A percentile compares a stretch with the other conserved stretches of the same genome.
These are phyloP conservation scores for Ianthella basta DNA, from an alignment of 37 sponge, comb jelly and placozoan genomes.

Conservation along the genomic window DNA sequence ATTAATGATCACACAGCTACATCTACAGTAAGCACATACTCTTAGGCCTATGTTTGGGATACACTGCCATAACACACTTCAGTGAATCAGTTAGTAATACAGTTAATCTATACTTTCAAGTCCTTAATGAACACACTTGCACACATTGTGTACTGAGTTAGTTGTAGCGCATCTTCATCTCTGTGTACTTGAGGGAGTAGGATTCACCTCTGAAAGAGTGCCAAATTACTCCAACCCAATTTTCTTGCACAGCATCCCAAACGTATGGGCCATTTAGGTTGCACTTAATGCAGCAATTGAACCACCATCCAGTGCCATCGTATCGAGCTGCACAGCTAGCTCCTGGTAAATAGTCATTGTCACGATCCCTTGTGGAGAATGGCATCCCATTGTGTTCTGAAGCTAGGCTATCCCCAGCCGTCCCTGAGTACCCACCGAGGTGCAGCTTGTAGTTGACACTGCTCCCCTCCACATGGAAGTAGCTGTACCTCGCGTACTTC, in stretches of 20 bases:
- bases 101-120: too few relatives aligned
- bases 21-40: too few relatives aligned
- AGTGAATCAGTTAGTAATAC: too few relatives aligned
- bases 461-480: slow-evolving; percentile 11
- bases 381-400: background rate
- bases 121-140: too few relatives aligned
- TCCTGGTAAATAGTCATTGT: background rate
- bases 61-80: too few relatives aligned
- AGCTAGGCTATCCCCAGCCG: background rate
- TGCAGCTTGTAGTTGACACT: background rate
- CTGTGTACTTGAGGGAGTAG: slow-evolving; percentile 21
- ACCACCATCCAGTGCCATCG: slow-evolving; percentile 21
- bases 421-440: slow-evolving; percentile 15
- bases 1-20: too few relatives aligned
- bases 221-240: slow-evolving; percentile 7
- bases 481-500: slow-evolving; percentile 16
- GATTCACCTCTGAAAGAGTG: background rate
- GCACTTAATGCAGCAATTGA: background rate
- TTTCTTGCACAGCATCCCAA: background rate
- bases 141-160: background rate
- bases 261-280: slow-evolving; percentile 2
- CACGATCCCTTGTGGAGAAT: background rate
- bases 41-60: too few relatives aligned
- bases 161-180: slow-evolving; percentile 22
- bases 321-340: background rate